These are phyloP conservation scores for Phortica okadai DNA, from an alignment of 2,888 invertebrate genomes.

Conservation along the genomic window DNA sequence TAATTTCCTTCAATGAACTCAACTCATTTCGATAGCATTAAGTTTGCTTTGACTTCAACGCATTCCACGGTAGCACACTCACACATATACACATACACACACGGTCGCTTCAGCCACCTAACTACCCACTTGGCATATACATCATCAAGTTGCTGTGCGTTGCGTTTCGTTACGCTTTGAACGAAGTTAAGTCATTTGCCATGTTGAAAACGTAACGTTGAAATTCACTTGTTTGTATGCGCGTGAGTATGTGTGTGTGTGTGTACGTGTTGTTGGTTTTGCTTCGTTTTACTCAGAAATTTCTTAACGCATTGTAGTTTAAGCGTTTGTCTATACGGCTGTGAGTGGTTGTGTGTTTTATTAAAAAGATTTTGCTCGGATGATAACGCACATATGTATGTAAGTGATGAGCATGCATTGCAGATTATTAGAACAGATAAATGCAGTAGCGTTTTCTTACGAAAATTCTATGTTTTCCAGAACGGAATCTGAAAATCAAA, in stretches of 20 bases:
- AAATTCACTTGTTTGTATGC: background rate
- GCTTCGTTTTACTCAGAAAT: background rate
- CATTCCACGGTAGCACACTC: background rate
- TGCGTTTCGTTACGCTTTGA: background rate
- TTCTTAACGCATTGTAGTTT: too few species aligned
- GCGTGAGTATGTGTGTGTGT: background rate
- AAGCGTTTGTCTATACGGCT: too few species aligned
- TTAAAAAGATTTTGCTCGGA: too few species aligned
- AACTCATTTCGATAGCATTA: background rate
- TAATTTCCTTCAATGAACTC: constrained; percentile 20
- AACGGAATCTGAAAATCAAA: too few species aligned
- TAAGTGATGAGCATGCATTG: too few species aligned
- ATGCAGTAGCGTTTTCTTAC: too few species aligned
- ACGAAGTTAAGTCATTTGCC: background rate
- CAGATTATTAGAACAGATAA: too few species aligned
- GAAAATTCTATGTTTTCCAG: too few species aligned
- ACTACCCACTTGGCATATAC: background rate
- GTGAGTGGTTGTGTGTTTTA: too few species aligned
- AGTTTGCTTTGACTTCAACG: background rate
- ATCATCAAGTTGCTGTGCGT: background rate
- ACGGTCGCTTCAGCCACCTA: background rate
- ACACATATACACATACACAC: background rate
- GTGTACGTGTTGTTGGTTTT: background rate
- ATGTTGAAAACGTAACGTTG: constrained; percentile 7
- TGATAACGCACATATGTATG: too few species aligned